Evolutionary conservation across 2,113 vertebrate species (phyloP).

Genomic region (Tympanuchus pallidicinctus): DNA sequence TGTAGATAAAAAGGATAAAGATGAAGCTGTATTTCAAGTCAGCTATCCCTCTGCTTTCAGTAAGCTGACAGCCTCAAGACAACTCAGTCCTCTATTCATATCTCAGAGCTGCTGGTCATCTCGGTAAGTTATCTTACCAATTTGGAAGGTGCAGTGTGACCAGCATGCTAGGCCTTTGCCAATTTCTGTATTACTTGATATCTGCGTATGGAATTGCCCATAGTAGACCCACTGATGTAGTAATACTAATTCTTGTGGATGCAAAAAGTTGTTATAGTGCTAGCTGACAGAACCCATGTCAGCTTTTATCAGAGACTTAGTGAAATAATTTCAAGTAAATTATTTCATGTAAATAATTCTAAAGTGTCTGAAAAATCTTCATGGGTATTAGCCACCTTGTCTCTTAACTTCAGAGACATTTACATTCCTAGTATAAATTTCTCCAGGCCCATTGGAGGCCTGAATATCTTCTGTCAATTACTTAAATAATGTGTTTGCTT

Average conservation of each 20-base stretch:
- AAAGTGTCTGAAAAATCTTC: background rate
- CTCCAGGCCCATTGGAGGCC: accelerated
- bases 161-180: background rate
- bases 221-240: background rate
- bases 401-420: background rate
- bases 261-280: background rate
- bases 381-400: background rate
- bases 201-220: background rate
- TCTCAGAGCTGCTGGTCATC: slow-evolving; percentile 92
- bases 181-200: accelerated
- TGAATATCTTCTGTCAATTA: background rate
- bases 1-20: slow-evolving; percentile 80
- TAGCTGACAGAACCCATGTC: background rate
- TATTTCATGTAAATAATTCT: no score
- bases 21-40: slow-evolving; percentile 86
- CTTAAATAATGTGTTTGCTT: background rate
- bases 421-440: background rate
- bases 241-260: no score
- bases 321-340: no score
- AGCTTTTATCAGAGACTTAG: background rate
- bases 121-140: slow-evolving; percentile 77
- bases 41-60: slow-evolving; percentile 97
- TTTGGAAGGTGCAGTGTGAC: background rate
- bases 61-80: slow-evolving; percentile 87
- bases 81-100: slow-evolving; percentile 85